Evolutionary conservation across 2,888 invertebrate species (phyloP), one percentile per base, ranked within the genome.

Genomic region (Lobophora halterata): DNA sequence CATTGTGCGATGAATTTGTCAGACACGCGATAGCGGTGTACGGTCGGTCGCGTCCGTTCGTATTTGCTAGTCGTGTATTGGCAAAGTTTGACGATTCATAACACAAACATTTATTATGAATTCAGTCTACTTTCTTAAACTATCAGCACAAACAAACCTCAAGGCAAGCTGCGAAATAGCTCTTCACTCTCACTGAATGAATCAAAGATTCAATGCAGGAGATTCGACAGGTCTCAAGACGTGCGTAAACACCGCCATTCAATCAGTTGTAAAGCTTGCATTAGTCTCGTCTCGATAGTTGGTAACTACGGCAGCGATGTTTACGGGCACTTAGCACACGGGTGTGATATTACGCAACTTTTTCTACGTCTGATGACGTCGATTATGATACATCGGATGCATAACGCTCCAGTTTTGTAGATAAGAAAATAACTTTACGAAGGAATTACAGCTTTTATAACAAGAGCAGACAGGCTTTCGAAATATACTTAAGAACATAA

Each of bases 261-360:
- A 59, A 23, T 6, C 9, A 5, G 3, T 13, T 8, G 9, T 1
- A 4, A 23, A 19, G 14, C 8, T 8, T 26, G 7, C 13, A 8
- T 21, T 9, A 18, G 58, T 41, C 49, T 58, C 44, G 59, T 52
- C 56, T 61, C 49, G 52, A 8, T 16, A 45, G 46, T 30, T 28
- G 30, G 51, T 44, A 38, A 56, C 48, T 50, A 54, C 57, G 53
- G 55, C 51, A 46, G 50, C 51, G 55, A 44, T 55, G 58, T 61
- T 65, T 60, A 63, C 59, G 49, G 49, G 49, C 64, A 71, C 55
- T 82, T 82, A 71, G 64, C 81, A 72, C 67, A 53, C 64, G 61
- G 68, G 80, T 82, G 82, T 53, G 69, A 83, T 59, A 67, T 80
- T 79, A 71, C 79, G 70, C 71, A 79, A 80, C 71, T 61, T 59